Evolutionary conservation across 1,140 invertebrate species (phyloP), one percentile per base, ranked within the genome.

Genomic region (Rhizoglyphus robini): DNA sequence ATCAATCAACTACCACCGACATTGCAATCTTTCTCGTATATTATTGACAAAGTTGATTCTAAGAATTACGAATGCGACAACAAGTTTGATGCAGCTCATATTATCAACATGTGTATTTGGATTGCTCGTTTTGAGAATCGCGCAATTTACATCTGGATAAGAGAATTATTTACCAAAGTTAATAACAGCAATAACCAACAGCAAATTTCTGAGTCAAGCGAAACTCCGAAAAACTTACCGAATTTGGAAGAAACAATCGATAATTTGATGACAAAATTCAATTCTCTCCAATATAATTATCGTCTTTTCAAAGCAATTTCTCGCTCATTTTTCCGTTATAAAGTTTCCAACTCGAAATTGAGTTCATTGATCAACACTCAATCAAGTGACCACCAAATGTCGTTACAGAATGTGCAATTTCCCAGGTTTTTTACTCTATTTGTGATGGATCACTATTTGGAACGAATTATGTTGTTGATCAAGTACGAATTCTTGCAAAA

Each of bases 1-100:
- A 74, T 91, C 41, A 77, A 87, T 11, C 82, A 85, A 69, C 74
- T 96, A 72, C 91, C 92, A 3, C 91, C 92, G 0, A 92, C 90
- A 0, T 85, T 88, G 0, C 81, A 85, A 5, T 90, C 88, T 71
- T 84, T 96, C 75, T 69, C 67, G 4, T 80, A 82, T 5, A 81
- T 83, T 68, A 69, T 73, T 15, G 73, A 76, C 61, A 76, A 78
- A 67, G 77, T 83, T 63, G 30, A 13, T 20, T 60, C 27, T 3
- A 29, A 29, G 13, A 54, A 5, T 32, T 54, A 8, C 8, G 20
- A 54, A 8, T 63, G 15, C 4, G 30, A 32, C 3, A 25, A 18
- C 15, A 34, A 64, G 20, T 30, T 49, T 1, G 51, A 64, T 74
- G 78, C 18, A 77, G 82, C 66, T 3, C 76, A 82, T 69, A 71